phyloP scores from a whole-genome alignment of 2,113 vertebrate genomes.

The Sorex fumeus region DNA sequence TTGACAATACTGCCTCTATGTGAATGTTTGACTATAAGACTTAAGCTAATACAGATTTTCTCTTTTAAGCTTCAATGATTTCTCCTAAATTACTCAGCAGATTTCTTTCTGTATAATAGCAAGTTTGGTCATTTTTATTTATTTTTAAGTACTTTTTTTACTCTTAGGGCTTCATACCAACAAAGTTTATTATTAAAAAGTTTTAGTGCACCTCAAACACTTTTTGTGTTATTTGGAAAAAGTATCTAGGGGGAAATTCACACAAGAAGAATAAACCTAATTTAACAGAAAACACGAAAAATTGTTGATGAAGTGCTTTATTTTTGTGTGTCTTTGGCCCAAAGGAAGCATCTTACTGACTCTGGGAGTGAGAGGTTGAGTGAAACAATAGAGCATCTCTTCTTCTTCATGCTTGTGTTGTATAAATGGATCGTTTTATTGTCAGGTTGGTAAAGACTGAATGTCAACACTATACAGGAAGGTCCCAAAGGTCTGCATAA shows the following conservation, averaged over 20 bases:
- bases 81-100: conserved; percentile 34
- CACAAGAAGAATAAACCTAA: conserved; percentile 73
- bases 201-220: conserved; percentile 70
- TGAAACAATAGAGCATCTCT: conserved; percentile 28
- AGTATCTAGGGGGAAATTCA: conserved; percentile 70
- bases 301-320: conserved; percentile 76
- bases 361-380: conserved; percentile 46
- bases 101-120: conserved; percentile 23
- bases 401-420: conserved; percentile 44
- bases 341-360: conserved; percentile 58
- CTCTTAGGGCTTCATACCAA: conserved; percentile 55
- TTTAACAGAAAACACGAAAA: conserved; percentile 76
- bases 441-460: conserved; percentile 63
- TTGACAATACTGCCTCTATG: conserved; percentile 1
- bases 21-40: conserved; percentile 60
- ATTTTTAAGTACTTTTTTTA: conserved; percentile 38
- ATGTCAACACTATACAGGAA: conserved; percentile 52
- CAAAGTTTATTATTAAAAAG: conserved; percentile 75
- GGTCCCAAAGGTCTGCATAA: conserved; percentile 50
- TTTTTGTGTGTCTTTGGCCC: conserved; percentile 56
- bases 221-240: conserved; percentile 65
- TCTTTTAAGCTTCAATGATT: neutral
- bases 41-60: neutral
- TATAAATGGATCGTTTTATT: conserved; percentile 77
- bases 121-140: conserved; percentile 38